Percentiles rank a stretch among this genome's conserved stretches.
These are phyloP conservation scores for Agriopis aurantiaria DNA, from an alignment of 2,888 invertebrate genomes.

Conservation along the genomic window DNA sequence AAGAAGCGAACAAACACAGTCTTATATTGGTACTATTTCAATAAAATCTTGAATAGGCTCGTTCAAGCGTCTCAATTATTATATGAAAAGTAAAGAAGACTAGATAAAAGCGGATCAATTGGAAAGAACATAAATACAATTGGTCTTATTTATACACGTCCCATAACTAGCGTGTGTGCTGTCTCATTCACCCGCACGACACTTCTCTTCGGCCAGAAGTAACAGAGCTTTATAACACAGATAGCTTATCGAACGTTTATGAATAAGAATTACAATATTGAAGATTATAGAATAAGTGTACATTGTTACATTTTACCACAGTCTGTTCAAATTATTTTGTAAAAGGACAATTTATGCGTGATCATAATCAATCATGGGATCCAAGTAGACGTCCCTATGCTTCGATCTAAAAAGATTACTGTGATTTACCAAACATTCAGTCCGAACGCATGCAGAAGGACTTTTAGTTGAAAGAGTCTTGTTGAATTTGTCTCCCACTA, in stretches of 20 bases:
- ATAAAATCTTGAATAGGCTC: constrained; percentile 38
- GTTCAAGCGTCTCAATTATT: not conserved
- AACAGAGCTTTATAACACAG: too few relatives aligned
- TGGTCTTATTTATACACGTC: too few relatives aligned
- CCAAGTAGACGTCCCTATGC: not conserved
- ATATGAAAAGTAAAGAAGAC: not conserved
- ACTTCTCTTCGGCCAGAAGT: not conserved
- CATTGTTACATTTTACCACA: too few relatives aligned
- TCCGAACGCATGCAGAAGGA: too few relatives aligned
- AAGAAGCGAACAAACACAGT: constrained; percentile 57
- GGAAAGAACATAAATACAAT: not conserved
- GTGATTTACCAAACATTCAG: not conserved
- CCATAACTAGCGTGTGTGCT: too few relatives aligned
- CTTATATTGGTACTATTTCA: constrained; percentile 57
- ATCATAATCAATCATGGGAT: not conserved
- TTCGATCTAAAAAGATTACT: not conserved
- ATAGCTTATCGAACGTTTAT: too few relatives aligned
- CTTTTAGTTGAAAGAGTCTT: too few relatives aligned
- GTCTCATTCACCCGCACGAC: too few relatives aligned
- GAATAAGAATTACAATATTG: too few relatives aligned
- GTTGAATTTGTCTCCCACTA: too few relatives aligned
- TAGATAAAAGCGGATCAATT: constrained; percentile 3
- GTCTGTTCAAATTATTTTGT: too few relatives aligned
- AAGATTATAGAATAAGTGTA: too few relatives aligned
- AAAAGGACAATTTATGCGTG: not conserved